Evolutionary conservation across 2,113 vertebrate species (phyloP).

Genomic region (Scomber colias): DNA sequence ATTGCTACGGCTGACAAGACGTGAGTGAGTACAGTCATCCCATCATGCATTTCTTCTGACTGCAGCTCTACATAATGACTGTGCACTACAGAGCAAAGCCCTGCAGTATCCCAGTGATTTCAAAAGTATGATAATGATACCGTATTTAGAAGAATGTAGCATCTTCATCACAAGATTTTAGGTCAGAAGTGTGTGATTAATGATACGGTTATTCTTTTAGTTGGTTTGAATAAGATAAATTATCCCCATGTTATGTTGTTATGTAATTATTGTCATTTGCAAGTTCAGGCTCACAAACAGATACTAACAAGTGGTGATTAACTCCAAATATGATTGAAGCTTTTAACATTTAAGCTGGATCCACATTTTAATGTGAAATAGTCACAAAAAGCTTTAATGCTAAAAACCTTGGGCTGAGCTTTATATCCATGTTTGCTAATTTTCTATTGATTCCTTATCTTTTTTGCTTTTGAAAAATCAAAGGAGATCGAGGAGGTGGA

Average conservation of each 20-base stretch:
- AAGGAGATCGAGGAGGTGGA: not conserved
- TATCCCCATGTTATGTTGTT: too few species aligned
- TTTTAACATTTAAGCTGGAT: not conserved
- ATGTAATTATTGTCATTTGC: too few species aligned
- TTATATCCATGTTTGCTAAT: not conserved
- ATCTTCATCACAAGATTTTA: not conserved
- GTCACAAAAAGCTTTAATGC: not conserved
- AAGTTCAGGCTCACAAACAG: too few species aligned
- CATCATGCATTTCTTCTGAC: conserved; percentile 44
- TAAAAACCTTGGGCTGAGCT: not conserved
- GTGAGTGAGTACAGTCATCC: conserved; percentile 32
- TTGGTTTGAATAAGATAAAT: too few species aligned
- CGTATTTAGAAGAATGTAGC: not conserved
- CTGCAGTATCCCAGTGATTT: not conserved
- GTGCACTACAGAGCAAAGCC: not conserved
- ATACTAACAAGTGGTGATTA: too few species aligned
- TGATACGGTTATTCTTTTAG: not conserved
- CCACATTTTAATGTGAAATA: not conserved
- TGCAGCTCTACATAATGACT: conserved; percentile 28
- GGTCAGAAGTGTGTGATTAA: not conserved
- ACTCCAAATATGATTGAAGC: not conserved
- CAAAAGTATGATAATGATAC: not conserved
- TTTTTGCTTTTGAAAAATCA: conserved; percentile 4
- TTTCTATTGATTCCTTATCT: conserved; percentile 12
- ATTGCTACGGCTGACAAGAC: conserved; percentile 25